phyloP scores from a whole-genome alignment of 2,113 vertebrate genomes.

The Tetraodon nigroviridis region DNA sequence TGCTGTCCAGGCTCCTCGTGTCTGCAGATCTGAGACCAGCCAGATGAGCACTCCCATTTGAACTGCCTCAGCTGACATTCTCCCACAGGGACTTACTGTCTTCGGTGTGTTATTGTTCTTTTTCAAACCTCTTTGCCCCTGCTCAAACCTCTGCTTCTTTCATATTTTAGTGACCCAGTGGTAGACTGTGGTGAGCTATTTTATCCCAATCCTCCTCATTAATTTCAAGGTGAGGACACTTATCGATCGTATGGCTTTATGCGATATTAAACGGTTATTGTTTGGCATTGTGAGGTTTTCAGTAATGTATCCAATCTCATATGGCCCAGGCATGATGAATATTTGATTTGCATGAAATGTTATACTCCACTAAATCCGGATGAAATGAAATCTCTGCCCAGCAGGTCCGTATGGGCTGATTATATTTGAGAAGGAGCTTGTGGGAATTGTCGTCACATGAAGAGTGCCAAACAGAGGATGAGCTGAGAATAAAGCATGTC shows the following conservation, averaged over 20 bases:
- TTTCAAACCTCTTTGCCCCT: constrained; percentile 15
- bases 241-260: not conserved
- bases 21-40: constrained; percentile 18
- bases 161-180: not conserved
- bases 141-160: constrained; percentile 4
- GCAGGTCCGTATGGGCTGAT: constrained; percentile 26
- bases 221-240: no score
- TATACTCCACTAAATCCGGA: constrained; percentile 24
- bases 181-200: constrained; percentile 7
- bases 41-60: constrained; percentile 42
- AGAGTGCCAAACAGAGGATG: constrained; percentile 25
- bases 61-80: constrained; percentile 16
- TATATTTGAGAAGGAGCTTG: constrained; percentile 25
- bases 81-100: constrained; percentile 20
- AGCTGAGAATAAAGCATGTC: constrained; percentile 20
- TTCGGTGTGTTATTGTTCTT: constrained; percentile 20
- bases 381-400: constrained; percentile 34
- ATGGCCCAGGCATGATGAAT: constrained; percentile 7
- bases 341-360: constrained; percentile 25
- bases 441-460: constrained; percentile 25
- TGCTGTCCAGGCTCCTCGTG: constrained; percentile 17
- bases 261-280: constrained; percentile 17
- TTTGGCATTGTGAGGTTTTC: not conserved
- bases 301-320: not conserved
- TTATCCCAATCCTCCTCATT: constrained; percentile 7